Evolutionary conservation across 2,888 invertebrate genomes (phyloP), one percentile per base, ranked within the genome.

Genomic region (Leptinotarsa juncta): DNA sequence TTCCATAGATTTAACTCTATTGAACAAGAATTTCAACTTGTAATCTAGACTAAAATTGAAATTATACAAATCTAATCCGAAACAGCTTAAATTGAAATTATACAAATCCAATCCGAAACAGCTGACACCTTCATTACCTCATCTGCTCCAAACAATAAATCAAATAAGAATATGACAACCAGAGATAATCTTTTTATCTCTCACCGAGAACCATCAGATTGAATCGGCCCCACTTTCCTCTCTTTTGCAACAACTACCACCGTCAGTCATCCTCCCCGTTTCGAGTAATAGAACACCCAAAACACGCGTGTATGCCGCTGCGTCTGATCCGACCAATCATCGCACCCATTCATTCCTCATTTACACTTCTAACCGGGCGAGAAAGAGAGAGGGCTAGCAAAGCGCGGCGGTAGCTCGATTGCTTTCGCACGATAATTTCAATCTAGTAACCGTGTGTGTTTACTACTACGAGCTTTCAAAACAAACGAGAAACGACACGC

Each of bases 401-500:
- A 72, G 48, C 67, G 62, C 68, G 68, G 53, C 72, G 68, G 69
- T 73, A 73, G 65, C 73, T 55, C 65, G 69, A 73, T 73, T 55
- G 62, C 62, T 32, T 42, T 62, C 62, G 62, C 50, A 67, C 50
- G 67, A 67, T 72, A 67, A 60, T 70, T 65, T 66, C 32, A 65
- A 69, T 71, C 71, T 74, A 74, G 71, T 65, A 65, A 70, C 67
- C 67, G 71, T 71, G 65, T 42, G 42, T 67, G 55, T 74, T 66
- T 74, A 70, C 68, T 68, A 65, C 60, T 55, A 57, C 74, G 74
- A 65, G 71, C 71, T 74, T 71, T 71, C 74, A 71, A 71, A 74
- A 74, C 74, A 74, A 74, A 71, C 74, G 71, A 71, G 71, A 74
- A 74, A 50, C 71, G 68, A 67, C 70, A 71, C 65, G 65, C 74